Percentiles rank a stretch among this genome's conserved stretches.
Conservation (phyloP, 2,888 invertebrate species). For the Apamea sordens region DNA sequence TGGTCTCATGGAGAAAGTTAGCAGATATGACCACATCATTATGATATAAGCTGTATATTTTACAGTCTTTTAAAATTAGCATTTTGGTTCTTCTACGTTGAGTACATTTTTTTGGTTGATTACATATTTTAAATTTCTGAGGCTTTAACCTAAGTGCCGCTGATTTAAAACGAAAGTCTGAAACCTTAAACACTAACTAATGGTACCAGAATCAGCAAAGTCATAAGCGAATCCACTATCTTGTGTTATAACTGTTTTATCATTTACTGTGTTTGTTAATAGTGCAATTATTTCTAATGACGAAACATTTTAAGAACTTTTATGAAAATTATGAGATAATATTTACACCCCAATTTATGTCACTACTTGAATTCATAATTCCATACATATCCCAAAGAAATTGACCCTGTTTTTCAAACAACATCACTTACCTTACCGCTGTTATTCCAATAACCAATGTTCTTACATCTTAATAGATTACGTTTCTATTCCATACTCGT, state of each 20-base stretch:
- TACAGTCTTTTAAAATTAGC: constrained; percentile 23
- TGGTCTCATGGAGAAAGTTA: background rate
- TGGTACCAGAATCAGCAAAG: constrained; percentile 6
- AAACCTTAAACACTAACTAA: constrained; percentile 22
- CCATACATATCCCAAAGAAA: constrained; percentile 50
- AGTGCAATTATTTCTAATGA: constrained; percentile 38
- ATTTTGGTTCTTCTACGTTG: constrained; percentile 13
- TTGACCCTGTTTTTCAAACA: constrained; percentile 65
- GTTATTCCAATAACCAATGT: constrained; percentile 50
- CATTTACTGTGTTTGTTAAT: background rate
- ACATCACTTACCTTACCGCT: constrained; percentile 46
- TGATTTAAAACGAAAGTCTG: constrained; percentile 1
- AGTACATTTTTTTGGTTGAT: constrained; percentile 23
- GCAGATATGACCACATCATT: background rate
- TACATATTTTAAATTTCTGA: background rate
- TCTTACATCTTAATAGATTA: constrained; percentile 47
- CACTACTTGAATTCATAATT: constrained; percentile 51
- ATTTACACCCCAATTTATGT: constrained; percentile 48
- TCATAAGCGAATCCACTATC: background rate
- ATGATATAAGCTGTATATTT: background rate
- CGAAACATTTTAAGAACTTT: constrained; percentile 15
- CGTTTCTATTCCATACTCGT: constrained; percentile 52
- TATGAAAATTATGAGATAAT: constrained; percentile 27
- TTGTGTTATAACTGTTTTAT: background rate
- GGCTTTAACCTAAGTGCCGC: constrained; percentile 12